These are phyloP conservation scores for Nipponia nippon DNA, from an alignment of 2,113 vertebrate genomes.

Conservation along the genomic window DNA sequence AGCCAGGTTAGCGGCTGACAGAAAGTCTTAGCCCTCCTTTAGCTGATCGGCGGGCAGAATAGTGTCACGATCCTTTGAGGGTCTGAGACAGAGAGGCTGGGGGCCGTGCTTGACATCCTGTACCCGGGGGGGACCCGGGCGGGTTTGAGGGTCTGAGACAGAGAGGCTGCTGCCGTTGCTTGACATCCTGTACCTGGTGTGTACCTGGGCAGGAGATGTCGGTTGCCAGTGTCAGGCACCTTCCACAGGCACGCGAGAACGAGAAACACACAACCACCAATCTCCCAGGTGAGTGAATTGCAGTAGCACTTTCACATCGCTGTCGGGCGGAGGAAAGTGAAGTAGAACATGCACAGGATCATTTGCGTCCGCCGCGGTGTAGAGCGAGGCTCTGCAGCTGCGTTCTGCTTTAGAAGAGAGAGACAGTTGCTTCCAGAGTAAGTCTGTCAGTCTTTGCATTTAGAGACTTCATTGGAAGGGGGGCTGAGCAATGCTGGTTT, in stretches of 20 bases:
- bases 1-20: not conserved
- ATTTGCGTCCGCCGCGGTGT: not conserved
- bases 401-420: conserved; percentile 16
- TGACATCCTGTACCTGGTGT: not conserved
- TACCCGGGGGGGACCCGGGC: too few relatives aligned
- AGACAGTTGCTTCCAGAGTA: conserved; percentile 42
- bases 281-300: not conserved
- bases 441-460: conserved; percentile 24
- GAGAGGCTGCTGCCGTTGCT: not conserved
- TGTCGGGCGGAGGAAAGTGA: conserved; percentile 30
- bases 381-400: not conserved
- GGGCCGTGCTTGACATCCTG: not conserved
- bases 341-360: conserved; percentile 18
- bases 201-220: not conserved
- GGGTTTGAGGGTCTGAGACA: not conserved
- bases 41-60: not conserved
- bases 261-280: not conserved
- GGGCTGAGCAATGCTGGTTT: conserved; percentile 10
- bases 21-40: not conserved
- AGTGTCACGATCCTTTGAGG: not conserved
- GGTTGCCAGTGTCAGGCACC: not conserved
- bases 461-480: not conserved
- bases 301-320: not conserved
- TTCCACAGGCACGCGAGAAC: not conserved
- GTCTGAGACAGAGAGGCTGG: not conserved